Evolutionary conservation across 2,888 invertebrate species (phyloP).

Genomic region (Polyommatus icarus): DNA sequence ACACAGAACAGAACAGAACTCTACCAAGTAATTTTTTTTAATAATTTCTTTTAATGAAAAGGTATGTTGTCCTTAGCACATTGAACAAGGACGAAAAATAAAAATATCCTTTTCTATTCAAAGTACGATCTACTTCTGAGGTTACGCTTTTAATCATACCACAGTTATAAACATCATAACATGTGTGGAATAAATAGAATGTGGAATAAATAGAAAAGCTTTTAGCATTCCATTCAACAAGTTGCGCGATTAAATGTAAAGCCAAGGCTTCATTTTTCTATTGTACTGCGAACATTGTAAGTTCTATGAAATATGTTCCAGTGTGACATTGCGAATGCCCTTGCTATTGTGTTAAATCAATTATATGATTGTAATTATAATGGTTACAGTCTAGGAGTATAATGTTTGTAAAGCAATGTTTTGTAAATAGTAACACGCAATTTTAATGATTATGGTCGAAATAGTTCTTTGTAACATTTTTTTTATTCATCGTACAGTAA

Average conservation of each 20-base stretch:
- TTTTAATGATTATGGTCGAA: too few relatives aligned
- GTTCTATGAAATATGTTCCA: slow-evolving; percentile 1
- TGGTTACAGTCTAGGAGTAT: neutral
- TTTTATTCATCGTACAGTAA: too few relatives aligned
- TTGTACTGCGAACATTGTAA: neutral
- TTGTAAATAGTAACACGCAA: neutral
- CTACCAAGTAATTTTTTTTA: too few relatives aligned
- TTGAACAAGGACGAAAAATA: too few relatives aligned
- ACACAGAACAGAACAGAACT: too few relatives aligned
- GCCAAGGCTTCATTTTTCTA: slow-evolving; percentile 4
- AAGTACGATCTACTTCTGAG: neutral
- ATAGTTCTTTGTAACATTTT: too few relatives aligned
- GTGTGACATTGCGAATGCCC: slow-evolving; percentile 26
- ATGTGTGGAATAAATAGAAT: neutral
- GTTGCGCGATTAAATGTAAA: slow-evolving; percentile 17
- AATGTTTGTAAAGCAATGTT: neutral
- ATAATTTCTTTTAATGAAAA: too few relatives aligned
- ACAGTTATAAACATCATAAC: neutral
- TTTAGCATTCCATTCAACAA: slow-evolving; percentile 2
- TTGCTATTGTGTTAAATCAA: neutral
- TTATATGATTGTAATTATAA: neutral
- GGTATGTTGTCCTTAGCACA: too few relatives aligned
- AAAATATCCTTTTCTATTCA: too few relatives aligned
- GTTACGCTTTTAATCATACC: neutral
- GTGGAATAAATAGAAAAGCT: neutral